These are phyloP conservation scores for Philopedon plagiatum DNA, from an alignment of 2,888 invertebrate genomes.

Conservation along the genomic window DNA sequence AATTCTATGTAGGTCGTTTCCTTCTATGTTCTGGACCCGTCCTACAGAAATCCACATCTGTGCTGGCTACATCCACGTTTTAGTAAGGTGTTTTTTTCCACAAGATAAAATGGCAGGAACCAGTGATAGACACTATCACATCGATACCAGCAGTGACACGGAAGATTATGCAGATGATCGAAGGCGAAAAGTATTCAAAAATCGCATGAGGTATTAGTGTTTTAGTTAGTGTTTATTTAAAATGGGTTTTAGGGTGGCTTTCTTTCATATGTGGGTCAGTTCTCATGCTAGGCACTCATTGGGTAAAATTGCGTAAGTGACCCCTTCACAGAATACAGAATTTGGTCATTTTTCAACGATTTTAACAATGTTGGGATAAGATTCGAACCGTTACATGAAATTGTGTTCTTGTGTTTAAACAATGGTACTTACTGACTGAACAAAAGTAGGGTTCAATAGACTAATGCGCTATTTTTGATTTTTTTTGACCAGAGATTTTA, in stretches of 20 bases:
- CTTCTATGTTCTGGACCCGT: slow-evolving; percentile 65
- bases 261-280: background rate
- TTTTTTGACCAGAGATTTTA: too few species aligned
- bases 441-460: too few species aligned
- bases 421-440: too few species aligned
- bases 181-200: slow-evolving; percentile 75
- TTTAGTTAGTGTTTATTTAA: slow-evolving; percentile 8
- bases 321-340: too few species aligned
- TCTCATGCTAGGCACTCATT: too few species aligned
- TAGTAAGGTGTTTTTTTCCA: slow-evolving; percentile 66
- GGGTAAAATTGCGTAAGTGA: too few species aligned
- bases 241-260: background rate
- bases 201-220: slow-evolving; percentile 75
- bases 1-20: slow-evolving; percentile 28
- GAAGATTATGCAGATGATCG: slow-evolving; percentile 86
- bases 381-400: too few species aligned
- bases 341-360: too few species aligned
- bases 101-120: slow-evolving; percentile 66
- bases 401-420: too few species aligned
- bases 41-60: slow-evolving; percentile 64
- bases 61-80: slow-evolving; percentile 64
- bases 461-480: too few species aligned
- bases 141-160: slow-evolving; percentile 87
- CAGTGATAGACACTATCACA: slow-evolving; percentile 66
- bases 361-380: too few species aligned